A percentile compares a stretch with the other conserved stretches of the same genome.
phyloP scores from a whole-genome alignment of 2,113 vertebrate species.

The Nothoprocta pentlandii region DNA sequence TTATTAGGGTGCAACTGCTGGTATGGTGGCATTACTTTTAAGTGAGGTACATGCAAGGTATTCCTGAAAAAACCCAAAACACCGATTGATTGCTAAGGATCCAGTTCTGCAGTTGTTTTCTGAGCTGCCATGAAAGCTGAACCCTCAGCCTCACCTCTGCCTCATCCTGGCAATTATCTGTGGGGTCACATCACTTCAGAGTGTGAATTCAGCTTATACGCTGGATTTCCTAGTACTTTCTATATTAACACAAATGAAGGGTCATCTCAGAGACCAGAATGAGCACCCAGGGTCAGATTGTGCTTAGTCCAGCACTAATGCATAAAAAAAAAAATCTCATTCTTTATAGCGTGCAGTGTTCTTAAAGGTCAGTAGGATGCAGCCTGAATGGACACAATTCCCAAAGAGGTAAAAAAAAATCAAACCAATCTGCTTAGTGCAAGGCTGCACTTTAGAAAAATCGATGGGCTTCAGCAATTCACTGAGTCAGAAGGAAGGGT shows the following conservation, averaged over 20 bases:
- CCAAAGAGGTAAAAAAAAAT: neutral
- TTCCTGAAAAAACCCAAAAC: neutral
- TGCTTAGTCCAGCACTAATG: neutral
- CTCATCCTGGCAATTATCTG: neutral
- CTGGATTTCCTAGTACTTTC: neutral
- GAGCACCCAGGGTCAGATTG: neutral
- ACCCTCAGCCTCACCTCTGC: neutral
- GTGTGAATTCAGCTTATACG: neutral
- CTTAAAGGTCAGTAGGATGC: neutral
- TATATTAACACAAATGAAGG: neutral
- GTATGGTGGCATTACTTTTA: neutral
- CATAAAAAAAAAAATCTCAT: neutral
- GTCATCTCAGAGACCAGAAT: neutral
- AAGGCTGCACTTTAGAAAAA: constrained; percentile 44
- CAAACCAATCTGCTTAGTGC: neutral
- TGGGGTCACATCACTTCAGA: neutral
- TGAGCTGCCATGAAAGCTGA: neutral
- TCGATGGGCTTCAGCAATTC: neutral
- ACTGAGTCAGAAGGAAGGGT: constrained; percentile 12
- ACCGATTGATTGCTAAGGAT: neutral
- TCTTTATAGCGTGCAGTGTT: accelerated
- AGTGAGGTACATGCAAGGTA: no score
- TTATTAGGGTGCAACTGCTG: neutral
- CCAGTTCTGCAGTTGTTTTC: neutral
- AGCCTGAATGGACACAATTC: neutral